Conservation (phyloP, 2,888 invertebrate species). For the Protophormia terraenovae region DNA sequence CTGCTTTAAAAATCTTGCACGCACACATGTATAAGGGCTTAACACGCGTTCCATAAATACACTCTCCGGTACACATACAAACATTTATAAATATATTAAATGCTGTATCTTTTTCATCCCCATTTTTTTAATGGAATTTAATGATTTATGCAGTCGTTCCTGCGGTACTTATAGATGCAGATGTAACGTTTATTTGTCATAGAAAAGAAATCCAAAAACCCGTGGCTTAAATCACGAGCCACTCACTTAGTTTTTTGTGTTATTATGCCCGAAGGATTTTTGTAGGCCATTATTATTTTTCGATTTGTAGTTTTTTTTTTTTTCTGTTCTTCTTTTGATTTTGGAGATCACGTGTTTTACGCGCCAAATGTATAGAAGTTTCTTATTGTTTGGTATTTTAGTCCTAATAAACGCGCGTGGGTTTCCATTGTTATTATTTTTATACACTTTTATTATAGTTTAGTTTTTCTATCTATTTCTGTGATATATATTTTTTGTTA, state of each 20-base stretch:
- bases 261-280: slow-evolving; percentile 11
- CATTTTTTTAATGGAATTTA: slow-evolving; percentile 30
- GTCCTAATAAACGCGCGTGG: slow-evolving; percentile 45
- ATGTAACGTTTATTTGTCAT: slow-evolving; percentile 18
- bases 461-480: slow-evolving; percentile 12
- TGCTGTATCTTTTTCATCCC: slow-evolving; percentile 34
- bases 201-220: background rate
- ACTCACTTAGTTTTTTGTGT: background rate
- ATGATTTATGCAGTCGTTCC: slow-evolving; percentile 53
- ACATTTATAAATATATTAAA: background rate
- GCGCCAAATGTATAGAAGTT: slow-evolving; percentile 42
- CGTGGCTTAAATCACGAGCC: slow-evolving; percentile 57
- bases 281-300: slow-evolving; percentile 45
- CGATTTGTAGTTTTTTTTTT: background rate
- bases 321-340: slow-evolving; percentile 3
- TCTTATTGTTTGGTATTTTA: slow-evolving; percentile 1
- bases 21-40: background rate
- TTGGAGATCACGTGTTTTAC: slow-evolving; percentile 61
- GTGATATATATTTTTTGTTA: slow-evolving; percentile 5
- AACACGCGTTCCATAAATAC: slow-evolving; percentile 21
- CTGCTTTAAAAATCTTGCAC: slow-evolving; percentile 39
- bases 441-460: slow-evolving; percentile 16
- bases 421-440: slow-evolving; percentile 49
- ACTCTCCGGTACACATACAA: slow-evolving; percentile 7
- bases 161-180: slow-evolving; percentile 25